Conservation (phyloP, 2,888 invertebrate species). For the Galeruca laticollis region DNA sequence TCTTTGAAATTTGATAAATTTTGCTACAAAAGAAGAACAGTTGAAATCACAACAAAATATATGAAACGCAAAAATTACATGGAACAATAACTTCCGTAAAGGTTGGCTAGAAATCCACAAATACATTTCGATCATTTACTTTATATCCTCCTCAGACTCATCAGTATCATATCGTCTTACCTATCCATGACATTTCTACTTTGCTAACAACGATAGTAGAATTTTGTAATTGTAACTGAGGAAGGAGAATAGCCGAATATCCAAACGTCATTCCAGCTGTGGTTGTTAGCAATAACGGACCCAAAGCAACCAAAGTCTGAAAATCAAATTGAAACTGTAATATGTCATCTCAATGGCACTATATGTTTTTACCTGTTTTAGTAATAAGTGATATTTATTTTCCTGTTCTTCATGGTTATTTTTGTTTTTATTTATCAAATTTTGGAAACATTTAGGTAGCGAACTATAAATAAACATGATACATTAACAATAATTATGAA, state of each 20-base stretch:
- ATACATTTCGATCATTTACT: no score
- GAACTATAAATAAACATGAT: neutral
- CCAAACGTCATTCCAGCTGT: conserved; percentile 74
- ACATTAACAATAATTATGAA: neutral
- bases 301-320: conserved; percentile 71
- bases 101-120: no score
- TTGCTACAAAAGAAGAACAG: no score
- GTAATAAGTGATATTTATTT: neutral
- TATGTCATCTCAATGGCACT: neutral
- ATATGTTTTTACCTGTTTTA: conserved; percentile 21
- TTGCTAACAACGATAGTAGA: conserved; percentile 67
- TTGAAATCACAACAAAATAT: no score
- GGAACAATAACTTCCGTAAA: no score
- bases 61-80: no score
- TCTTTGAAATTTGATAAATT: no score
- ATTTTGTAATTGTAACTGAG: conserved; percentile 69
- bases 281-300: conserved; percentile 71
- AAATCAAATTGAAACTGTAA: conserved; percentile 49
- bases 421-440: neutral
- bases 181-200: conserved; percentile 74
- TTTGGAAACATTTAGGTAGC: neutral
- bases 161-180: conserved; percentile 57
- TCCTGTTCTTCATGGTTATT: neutral
- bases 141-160: no score
- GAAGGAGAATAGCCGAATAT: conserved; percentile 74